A percentile compares a stretch with the other conserved stretches of the same genome.
Conservation (phyloP, 2,113 vertebrate genomes). For the Pollachius pollachius region DNA sequence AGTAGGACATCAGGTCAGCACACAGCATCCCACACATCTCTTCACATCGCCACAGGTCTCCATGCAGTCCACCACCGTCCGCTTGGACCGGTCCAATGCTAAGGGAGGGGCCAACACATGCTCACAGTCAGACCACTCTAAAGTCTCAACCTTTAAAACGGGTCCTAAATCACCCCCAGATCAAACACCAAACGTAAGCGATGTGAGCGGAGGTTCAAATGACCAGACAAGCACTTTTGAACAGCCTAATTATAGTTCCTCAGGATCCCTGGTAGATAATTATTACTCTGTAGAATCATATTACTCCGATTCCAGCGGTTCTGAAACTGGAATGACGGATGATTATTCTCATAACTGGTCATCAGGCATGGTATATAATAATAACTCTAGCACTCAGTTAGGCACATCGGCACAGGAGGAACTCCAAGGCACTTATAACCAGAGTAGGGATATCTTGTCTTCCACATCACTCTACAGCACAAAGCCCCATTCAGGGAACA, state of each 20-base stretch:
- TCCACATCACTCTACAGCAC: conserved; percentile 70
- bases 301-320: conserved; percentile 36
- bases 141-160: conserved; percentile 95
- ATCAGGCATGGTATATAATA: conserved; percentile 55
- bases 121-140: conserved; percentile 81
- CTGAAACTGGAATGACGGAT: conserved; percentile 21
- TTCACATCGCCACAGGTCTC: conserved; percentile 80
- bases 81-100: conserved; percentile 79
- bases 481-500: conserved; percentile 80
- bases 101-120: conserved; percentile 79
- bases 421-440: conserved; percentile 58
- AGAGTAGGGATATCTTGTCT: conserved; percentile 47
- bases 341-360: conserved; percentile 51
- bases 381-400: conserved; percentile 53
- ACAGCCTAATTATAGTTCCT: conserved; percentile 31
- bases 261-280: conserved; percentile 44
- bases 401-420: conserved; percentile 73
- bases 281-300: conserved; percentile 37
- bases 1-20: conserved; percentile 79
- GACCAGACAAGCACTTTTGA: conserved; percentile 34
- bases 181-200: conserved; percentile 70
- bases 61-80: conserved; percentile 84
- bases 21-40: conserved; percentile 79
- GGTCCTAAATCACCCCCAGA: conserved; percentile 87
- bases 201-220: conserved; percentile 31